Percentiles rank a stretch among this genome's conserved stretches.
phyloP scores from a whole-genome alignment of 2,888 invertebrate species.

The Caenorhabditis uteleia region DNA sequence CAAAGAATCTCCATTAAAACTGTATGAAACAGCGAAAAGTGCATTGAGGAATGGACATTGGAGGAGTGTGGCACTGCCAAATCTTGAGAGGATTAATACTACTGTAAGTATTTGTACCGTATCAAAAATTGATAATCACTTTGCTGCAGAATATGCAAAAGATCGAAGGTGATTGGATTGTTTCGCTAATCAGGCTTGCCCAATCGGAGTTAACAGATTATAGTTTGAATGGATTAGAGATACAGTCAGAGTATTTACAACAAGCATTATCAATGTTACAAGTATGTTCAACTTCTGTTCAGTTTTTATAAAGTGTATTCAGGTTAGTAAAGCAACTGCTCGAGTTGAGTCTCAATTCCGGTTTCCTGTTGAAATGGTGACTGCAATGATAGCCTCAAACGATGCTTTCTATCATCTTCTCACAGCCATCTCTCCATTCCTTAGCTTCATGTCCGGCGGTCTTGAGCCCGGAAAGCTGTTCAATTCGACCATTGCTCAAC shows the following conservation, averaged over 20 bases:
- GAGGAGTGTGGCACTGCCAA: constrained; percentile 34
- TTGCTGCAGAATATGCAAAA: constrained; percentile 5
- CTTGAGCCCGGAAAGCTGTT: constrained; percentile 12
- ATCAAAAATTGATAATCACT: not conserved
- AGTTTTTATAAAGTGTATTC: too few species aligned
- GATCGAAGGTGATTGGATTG: constrained; percentile 25
- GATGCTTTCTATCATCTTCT: constrained; percentile 17
- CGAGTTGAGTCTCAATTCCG: not conserved
- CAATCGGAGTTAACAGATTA: constrained; percentile 11
- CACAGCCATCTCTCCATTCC: constrained; percentile 15
- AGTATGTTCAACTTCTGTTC: not conserved
- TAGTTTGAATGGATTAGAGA: constrained; percentile 6
- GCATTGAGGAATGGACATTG: constrained; percentile 53
- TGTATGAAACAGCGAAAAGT: constrained; percentile 43
- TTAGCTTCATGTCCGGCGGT: constrained; percentile 11
- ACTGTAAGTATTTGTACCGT: constrained; percentile 1
- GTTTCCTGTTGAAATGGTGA: constrained; percentile 18
- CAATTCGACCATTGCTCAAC: constrained; percentile 21
- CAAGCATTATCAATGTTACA: constrained; percentile 10
- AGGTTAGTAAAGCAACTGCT: not conserved
- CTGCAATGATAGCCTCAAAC: constrained; percentile 14
- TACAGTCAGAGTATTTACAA: constrained; percentile 19
- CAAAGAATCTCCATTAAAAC: constrained; percentile 1
- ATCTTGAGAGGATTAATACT: constrained; percentile 19
- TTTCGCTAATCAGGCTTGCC: constrained; percentile 25